Base-by-base conservation (phyloP, 2,113 vertebrate genomes). In the Perca schrenkii region DNA sequence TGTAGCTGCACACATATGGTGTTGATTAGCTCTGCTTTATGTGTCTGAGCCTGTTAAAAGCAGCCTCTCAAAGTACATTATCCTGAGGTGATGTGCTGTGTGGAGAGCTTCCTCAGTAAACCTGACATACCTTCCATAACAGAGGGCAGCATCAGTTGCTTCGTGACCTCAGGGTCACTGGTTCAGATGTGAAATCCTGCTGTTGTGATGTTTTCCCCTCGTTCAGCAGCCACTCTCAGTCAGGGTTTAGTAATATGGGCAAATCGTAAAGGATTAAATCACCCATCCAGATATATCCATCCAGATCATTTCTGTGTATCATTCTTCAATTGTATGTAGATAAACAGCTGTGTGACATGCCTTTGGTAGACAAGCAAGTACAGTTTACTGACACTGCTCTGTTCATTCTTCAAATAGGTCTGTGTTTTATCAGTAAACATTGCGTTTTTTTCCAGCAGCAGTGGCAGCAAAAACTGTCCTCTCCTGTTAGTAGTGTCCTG, bases 1-100 rank as follows among this genome's bases (percentile, higher is more conserved):
- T 89, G 79, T 21, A 56, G 60, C 67, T 66, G 54, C 49, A 14
- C 34, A 34, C 86, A 89, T 79, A 68, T 80, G 83, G 54, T 43
- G 54, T 4, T 31, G 11, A 71, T 86, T 52, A 82, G 43, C 65
- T 65, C 57, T 22, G 69, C 53, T 82, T 69, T 19, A 2, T 56
- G 53, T 80, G 75, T 56, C 6, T 79, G n/a, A 64, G 50, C 60
- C 34, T 78, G 67, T 34, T 58, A 28, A 62, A 43, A 60, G n/a
- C 74, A 60, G 52, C 25, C 5, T 31, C 46, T 53, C 75, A 34
- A 34, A 62, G 15, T 80, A 2, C 40, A 19, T 17, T 58, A 31
- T 31, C 63, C 61, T 57, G 46, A 71, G 34, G 61, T 46, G 64
- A 66, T 21, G 53, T 2, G 50, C 19, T 19, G 63, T 28, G 52